Percentiles rank a stretch among this genome's conserved stretches.
Evolutionary conservation across 2,113 vertebrate genomes (phyloP).

Genomic region (Chunga burmeisteri): DNA sequence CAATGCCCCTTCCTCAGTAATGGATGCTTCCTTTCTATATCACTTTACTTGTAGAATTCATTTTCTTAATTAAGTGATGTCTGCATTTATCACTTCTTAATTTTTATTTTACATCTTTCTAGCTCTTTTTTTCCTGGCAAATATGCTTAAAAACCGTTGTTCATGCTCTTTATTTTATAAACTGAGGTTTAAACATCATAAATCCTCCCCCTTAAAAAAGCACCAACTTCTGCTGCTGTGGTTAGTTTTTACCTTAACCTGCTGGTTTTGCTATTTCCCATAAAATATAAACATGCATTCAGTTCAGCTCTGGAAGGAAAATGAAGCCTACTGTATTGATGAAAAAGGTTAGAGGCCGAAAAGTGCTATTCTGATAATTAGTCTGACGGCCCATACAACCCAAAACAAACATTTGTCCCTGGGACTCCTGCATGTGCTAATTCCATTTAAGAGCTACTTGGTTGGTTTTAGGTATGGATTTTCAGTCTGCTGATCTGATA

Average conservation of each 20-base stretch:
- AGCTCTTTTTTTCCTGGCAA: background rate
- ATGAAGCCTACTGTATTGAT: background rate
- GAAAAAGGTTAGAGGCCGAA: background rate
- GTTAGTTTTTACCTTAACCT: background rate
- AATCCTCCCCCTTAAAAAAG: background rate
- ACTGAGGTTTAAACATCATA: background rate
- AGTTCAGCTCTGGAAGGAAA: background rate
- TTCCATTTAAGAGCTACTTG: background rate
- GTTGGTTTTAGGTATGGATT: background rate
- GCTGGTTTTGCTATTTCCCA: background rate
- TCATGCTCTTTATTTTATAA: background rate
- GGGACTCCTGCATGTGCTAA: background rate
- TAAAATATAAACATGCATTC: background rate
- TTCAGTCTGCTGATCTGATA: background rate
- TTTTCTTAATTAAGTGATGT: conserved; percentile 60
- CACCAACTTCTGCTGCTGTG: background rate
- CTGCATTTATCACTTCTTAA: conserved; percentile 44
- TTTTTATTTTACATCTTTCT: background rate
- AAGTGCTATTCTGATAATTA: background rate
- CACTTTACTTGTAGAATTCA: conserved; percentile 17
- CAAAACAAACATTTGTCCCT: background rate
- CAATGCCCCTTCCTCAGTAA: background rate
- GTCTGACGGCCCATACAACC: background rate
- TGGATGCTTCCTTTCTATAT: background rate
- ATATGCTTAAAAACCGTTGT: background rate